A percentile compares a stretch with the other conserved stretches of the same genome.
Conservation (phyloP, 2,797 vertebrate species). For the Pipistrellus nathusii region DNA sequence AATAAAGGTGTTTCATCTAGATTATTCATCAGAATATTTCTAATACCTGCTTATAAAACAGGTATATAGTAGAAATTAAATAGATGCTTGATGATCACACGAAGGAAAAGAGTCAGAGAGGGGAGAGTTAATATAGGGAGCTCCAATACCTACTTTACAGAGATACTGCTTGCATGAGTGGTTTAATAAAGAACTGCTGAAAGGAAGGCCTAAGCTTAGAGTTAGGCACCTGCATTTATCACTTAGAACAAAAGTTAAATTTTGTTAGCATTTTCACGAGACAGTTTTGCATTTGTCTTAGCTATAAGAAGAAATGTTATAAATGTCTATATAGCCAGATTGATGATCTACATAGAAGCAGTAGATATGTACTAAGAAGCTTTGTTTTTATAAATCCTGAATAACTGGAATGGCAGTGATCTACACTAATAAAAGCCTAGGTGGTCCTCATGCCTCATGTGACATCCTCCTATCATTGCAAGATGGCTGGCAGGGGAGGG, state of each 20-base stretch:
- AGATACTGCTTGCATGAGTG: neutral
- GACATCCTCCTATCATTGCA: no score
- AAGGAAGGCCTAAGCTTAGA: neutral
- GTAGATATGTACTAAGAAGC: neutral
- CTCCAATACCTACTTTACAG: neutral
- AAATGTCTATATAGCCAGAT: neutral
- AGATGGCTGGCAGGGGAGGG: no score
- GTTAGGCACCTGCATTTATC: neutral
- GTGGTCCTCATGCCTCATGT: fast-evolving
- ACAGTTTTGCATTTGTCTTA: neutral
- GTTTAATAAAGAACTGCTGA: neutral
- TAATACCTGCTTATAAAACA: neutral
- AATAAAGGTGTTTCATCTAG: neutral
- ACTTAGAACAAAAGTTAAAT: neutral
- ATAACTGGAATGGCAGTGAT: neutral
- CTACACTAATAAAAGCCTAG: no score
- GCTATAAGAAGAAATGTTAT: neutral
- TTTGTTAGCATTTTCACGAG: neutral
- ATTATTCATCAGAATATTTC: neutral
- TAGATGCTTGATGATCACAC: neutral
- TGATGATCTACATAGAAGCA: neutral
- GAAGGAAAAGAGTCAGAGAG: neutral
- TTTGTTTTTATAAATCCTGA: neutral
- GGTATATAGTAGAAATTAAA: neutral
- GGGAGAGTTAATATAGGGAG: neutral